Percentiles rank a stretch among this genome's conserved stretches.
These are phyloP conservation scores for Graptemys geographica DNA, from an alignment of 2,797 vertebrate species.

Conservation along the genomic window DNA sequence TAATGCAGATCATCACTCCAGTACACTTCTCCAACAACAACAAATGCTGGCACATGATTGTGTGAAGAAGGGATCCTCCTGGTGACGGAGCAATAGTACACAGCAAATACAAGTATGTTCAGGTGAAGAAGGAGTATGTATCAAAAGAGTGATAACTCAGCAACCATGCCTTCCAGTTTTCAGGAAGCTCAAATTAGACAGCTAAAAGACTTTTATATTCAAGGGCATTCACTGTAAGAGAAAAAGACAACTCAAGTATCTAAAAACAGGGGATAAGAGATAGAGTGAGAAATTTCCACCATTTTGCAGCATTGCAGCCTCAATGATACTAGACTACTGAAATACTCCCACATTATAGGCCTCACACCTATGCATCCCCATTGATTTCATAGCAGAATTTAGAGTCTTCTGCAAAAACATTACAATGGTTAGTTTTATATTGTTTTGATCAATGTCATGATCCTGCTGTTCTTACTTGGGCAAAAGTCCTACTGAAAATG, in stretches of 20 bases:
- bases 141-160: background rate
- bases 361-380: fast-evolving
- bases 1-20: background rate
- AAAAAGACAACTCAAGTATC: fast-evolving
- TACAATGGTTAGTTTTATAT: fast-evolving
- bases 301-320: fast-evolving
- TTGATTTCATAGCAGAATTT: background rate
- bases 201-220: background rate
- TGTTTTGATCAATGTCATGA: fast-evolving
- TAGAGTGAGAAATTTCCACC: background rate
- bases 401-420: background rate
- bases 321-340: background rate
- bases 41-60: background rate
- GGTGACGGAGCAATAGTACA: background rate
- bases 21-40: background rate
- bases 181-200: background rate
- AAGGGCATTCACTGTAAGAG: background rate
- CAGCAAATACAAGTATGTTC: fast-evolving
- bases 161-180: background rate
- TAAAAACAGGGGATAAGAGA: background rate
- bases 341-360: fast-evolving
- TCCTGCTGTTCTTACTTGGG: background rate
- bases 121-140: background rate
- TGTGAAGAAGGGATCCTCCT: background rate
- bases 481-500: background rate